Percentiles rank a stretch among this genome's conserved stretches.
Evolutionary conservation across 2,888 invertebrate species (phyloP).

Genomic region (Acronicta psi): DNA sequence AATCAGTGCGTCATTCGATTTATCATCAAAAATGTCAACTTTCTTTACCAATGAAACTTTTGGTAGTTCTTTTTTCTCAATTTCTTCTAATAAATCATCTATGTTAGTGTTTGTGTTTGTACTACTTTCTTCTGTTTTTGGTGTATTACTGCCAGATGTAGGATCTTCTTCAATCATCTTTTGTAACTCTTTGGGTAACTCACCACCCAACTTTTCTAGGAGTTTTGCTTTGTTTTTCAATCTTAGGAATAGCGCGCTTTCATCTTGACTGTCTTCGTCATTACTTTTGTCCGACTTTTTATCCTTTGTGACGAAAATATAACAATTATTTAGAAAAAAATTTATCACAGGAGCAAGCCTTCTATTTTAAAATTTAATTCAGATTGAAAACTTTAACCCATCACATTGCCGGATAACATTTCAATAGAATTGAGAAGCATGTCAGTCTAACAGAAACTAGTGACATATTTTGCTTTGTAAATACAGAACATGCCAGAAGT

Average conservation of each 20-base stretch:
- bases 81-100: slow-evolving; percentile 81
- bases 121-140: slow-evolving; percentile 61
- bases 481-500: slow-evolving; percentile 60
- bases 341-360: neutral
- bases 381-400: slow-evolving; percentile 88
- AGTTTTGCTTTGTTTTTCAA: slow-evolving; percentile 86
- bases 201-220: slow-evolving; percentile 87
- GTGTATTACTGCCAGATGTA: slow-evolving; percentile 65
- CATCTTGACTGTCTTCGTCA: slow-evolving; percentile 81
- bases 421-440: slow-evolving; percentile 62
- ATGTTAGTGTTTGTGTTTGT: slow-evolving; percentile 61
- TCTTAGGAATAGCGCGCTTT: slow-evolving; percentile 72
- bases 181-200: slow-evolving; percentile 84
- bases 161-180: slow-evolving; percentile 80
- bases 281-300: slow-evolving; percentile 57
- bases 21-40: slow-evolving; percentile 64
- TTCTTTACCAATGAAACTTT: slow-evolving; percentile 69
- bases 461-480: slow-evolving; percentile 49
- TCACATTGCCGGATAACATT: slow-evolving; percentile 73
- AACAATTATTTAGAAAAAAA: slow-evolving; percentile 2
- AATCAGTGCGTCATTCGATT: slow-evolving; percentile 60
- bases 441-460: slow-evolving; percentile 44
- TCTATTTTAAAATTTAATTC: slow-evolving; percentile 58
- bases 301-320: slow-evolving; percentile 33
- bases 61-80: slow-evolving; percentile 81